Percentiles rank a stretch among this genome's conserved stretches.
These are phyloP conservation scores for Chirona hameri DNA, from an alignment of 2,888 invertebrate species.

Conservation along the genomic window DNA sequence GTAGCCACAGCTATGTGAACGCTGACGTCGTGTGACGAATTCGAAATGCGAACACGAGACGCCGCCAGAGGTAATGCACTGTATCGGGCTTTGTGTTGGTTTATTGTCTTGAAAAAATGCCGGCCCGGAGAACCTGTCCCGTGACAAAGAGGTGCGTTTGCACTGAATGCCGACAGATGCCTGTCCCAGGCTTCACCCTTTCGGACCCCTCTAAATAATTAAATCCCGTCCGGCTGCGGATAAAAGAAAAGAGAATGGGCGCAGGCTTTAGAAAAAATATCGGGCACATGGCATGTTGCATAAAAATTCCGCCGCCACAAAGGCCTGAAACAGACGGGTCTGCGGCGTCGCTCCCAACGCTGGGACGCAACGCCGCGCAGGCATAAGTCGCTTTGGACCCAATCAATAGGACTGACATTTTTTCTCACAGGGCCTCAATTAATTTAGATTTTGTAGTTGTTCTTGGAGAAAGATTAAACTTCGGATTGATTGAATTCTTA, in stretches of 20 bases:
- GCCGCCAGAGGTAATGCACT: too few species aligned
- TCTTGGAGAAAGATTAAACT: slow-evolving; percentile 25
- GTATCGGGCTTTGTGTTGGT: too few species aligned
- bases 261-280: neutral
- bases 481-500: slow-evolving; percentile 26
- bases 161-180: neutral
- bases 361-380: neutral
- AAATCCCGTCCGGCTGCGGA: neutral
- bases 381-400: neutral
- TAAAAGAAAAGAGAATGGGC: neutral
- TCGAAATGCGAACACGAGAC: too few species aligned
- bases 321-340: neutral
- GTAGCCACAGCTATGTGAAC: too few species aligned
- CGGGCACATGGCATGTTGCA: slow-evolving; percentile 11
- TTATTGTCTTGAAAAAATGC: too few species aligned
- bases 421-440: slow-evolving; percentile 26
- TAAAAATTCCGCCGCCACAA: neutral
- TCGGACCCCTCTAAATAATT: slow-evolving; percentile 5
- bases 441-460: slow-evolving; percentile 23
- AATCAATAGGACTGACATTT: slow-evolving; percentile 22
- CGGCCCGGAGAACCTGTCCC: too few species aligned
- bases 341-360: neutral
- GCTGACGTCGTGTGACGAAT: too few species aligned
- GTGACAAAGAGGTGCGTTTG: neutral
- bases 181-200: neutral